Percentiles rank a stretch among this genome's conserved stretches.
Evolutionary conservation across 1,140 invertebrate species (phyloP).

Genomic region (Ridgeia piscesae): DNA sequence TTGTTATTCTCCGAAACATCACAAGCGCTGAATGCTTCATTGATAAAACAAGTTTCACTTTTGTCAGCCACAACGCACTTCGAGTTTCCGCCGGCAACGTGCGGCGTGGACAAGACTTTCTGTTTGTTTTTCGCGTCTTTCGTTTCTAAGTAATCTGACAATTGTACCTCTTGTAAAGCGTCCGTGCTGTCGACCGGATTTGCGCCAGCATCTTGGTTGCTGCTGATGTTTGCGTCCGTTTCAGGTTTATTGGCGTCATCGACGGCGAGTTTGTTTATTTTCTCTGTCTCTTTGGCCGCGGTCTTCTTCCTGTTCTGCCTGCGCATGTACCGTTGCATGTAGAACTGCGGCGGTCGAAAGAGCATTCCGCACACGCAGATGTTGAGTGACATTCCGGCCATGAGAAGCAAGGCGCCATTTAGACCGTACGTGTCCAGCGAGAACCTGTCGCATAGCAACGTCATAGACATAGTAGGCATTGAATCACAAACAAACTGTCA

Average conservation of each 20-base stretch:
- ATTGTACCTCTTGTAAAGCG: background rate
- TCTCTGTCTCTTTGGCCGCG: background rate
- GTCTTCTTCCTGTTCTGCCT: background rate
- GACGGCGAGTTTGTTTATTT: background rate
- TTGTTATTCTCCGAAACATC: background rate
- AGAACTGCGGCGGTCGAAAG: slow-evolving; percentile 68
- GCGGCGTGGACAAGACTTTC: background rate
- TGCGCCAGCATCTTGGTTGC: background rate
- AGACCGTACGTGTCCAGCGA: slow-evolving; percentile 47
- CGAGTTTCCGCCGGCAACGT: background rate
- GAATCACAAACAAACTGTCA: no score
- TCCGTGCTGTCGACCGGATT: background rate
- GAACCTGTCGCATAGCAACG: slow-evolving; percentile 47
- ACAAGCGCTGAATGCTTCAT: background rate
- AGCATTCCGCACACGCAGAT: slow-evolving; percentile 78
- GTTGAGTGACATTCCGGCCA: slow-evolving; percentile 75
- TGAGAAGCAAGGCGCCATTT: slow-evolving; percentile 72
- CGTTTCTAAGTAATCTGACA: background rate
- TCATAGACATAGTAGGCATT: no score
- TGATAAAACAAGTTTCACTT: background rate
- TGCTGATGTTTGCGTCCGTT: background rate
- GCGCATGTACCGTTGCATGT: background rate
- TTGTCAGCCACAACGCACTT: background rate
- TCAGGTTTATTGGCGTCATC: background rate
- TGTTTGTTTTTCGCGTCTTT: background rate